These are phyloP conservation scores for Rhysida immarginata DNA, from an alignment of 1,140 invertebrate species.

Conservation along the genomic window DNA sequence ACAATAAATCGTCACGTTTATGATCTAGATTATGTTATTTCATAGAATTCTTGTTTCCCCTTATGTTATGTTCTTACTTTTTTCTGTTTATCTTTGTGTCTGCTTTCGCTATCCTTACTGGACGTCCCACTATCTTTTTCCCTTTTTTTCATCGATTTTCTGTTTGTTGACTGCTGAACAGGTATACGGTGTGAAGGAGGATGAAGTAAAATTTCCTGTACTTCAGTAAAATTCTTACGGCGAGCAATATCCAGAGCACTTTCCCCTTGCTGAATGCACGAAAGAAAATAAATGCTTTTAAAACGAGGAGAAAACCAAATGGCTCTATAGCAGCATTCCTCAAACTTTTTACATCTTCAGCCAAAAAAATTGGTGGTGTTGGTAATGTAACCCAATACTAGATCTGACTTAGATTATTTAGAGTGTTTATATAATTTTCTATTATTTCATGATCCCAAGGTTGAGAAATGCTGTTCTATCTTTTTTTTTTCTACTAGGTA, in stretches of 20 bases:
- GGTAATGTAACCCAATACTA: too few species aligned
- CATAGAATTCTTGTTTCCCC: background rate
- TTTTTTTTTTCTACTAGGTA: too few species aligned
- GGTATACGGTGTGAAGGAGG: slow-evolving; percentile 28
- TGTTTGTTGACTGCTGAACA: slow-evolving; percentile 7
- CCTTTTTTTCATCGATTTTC: slow-evolving; percentile 14
- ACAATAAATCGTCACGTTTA: background rate
- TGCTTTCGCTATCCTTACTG: slow-evolving; percentile 19
- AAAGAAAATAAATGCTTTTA: slow-evolving; percentile 16
- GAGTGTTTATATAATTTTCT: too few species aligned
- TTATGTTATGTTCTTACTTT: slow-evolving; percentile 18
- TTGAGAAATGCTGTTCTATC: too few species aligned
- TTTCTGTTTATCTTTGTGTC: slow-evolving; percentile 19
- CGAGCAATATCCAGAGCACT: slow-evolving; percentile 76
- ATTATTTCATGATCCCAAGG: too few species aligned
- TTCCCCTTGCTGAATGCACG: slow-evolving; percentile 66
- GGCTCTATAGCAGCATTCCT: too few species aligned
- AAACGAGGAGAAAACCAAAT: too few species aligned
- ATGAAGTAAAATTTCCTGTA: slow-evolving; percentile 55
- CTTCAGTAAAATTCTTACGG: slow-evolving; percentile 68
- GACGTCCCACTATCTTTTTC: slow-evolving; percentile 20
- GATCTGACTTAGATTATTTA: too few species aligned
- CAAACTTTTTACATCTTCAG: too few species aligned
- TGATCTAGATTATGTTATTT: background rate
- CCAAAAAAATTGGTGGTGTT: too few species aligned